Percentiles rank a stretch among this genome's conserved stretches.
Conservation (phyloP, 92 coral and sea anemone species). For the Desmophyllum pertusum region DNA sequence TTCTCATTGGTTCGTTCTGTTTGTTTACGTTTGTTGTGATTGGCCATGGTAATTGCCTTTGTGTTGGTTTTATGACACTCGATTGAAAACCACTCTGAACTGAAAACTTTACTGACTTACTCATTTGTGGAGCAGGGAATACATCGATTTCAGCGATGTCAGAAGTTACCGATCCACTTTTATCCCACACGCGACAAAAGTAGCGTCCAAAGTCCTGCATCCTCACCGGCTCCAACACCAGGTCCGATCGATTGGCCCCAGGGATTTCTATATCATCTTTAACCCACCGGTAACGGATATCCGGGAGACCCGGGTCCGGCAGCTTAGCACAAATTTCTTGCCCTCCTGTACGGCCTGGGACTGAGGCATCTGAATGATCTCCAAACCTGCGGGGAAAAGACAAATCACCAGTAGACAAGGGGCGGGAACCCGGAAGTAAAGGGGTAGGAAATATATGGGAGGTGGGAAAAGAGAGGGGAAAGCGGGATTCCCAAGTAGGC, state of each 20-base stretch:
- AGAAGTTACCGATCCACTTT: slow-evolving; percentile 32
- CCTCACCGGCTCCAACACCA: slow-evolving; percentile 22
- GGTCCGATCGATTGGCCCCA: slow-evolving; percentile 34
- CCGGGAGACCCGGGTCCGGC: slow-evolving; percentile 33
- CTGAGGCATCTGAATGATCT: slow-evolving; percentile 36
- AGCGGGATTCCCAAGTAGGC: no score
- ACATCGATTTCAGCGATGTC: slow-evolving; percentile 30
- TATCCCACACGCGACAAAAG: slow-evolving; percentile 42
- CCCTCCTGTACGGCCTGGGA: slow-evolving; percentile 42
- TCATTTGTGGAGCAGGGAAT: slow-evolving; percentile 23
- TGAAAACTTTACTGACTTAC: no score
- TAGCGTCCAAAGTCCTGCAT: slow-evolving; percentile 38
- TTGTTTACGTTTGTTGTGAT: no score
- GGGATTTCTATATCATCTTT: slow-evolving; percentile 39
- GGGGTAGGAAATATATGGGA: no score
- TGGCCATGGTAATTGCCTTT: no score
- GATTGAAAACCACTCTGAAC: no score
- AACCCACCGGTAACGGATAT: slow-evolving; percentile 36
- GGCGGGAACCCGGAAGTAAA: no score
- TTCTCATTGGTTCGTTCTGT: not conserved
- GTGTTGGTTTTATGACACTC: no score
- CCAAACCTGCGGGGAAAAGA: not conserved
- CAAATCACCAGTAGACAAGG: not conserved
- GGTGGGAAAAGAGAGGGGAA: no score
- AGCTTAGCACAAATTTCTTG: slow-evolving; percentile 30